Evolutionary conservation across 2,888 invertebrate genomes (phyloP).

Genomic region (Melieria picta): DNA sequence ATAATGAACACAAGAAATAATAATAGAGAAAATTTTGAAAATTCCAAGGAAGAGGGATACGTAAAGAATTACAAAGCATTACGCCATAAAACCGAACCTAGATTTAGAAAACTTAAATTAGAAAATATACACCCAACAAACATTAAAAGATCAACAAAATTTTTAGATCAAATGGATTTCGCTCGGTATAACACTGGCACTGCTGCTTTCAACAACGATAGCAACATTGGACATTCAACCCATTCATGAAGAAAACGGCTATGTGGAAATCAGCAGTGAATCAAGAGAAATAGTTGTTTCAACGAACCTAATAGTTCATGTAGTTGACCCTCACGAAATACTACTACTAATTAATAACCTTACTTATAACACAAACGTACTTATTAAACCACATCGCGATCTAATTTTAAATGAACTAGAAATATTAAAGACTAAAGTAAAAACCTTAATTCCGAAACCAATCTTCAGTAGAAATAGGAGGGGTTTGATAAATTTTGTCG

Average conservation of each 20-base stretch:
- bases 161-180: constrained; percentile 2
- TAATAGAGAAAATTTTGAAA: neutral
- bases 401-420: neutral
- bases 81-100: constrained; percentile 30
- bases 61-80: constrained; percentile 35
- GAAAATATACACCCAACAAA: too few relatives aligned
- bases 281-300: too few relatives aligned
- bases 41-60: constrained; percentile 18
- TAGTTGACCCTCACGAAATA: too few relatives aligned
- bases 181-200: constrained; percentile 17
- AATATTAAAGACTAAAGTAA: neutral
- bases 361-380: too few relatives aligned
- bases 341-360: neutral
- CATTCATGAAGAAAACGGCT: too few relatives aligned
- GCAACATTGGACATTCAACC: too few relatives aligned
- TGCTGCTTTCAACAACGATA: neutral
- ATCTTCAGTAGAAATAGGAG: neutral
- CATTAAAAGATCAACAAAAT: constrained; percentile 6
- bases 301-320: too few relatives aligned
- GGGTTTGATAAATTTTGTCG: neutral
- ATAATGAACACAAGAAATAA: neutral
- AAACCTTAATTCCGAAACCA: neutral
- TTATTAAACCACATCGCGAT: too few relatives aligned
- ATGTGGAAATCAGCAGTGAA: too few relatives aligned
- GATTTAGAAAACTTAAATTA: too few relatives aligned